A percentile compares a stretch with the other conserved stretches of the same genome.
Evolutionary conservation across 1,140 invertebrate species (phyloP).

Genomic region (Drosophila subobscura): DNA sequence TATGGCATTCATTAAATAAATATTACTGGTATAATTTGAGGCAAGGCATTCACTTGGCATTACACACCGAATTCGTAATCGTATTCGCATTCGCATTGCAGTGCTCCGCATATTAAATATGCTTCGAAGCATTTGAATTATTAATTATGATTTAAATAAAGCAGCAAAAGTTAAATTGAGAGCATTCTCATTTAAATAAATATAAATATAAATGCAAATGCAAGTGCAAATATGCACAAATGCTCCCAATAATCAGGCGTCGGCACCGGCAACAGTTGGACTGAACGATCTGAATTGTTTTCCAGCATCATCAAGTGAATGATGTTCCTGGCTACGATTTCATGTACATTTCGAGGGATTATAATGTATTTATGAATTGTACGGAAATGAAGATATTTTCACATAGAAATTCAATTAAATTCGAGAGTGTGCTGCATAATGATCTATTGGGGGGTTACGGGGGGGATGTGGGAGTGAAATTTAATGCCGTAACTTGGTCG

Average conservation of each 20-base stretch:
- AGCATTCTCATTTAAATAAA: slow-evolving; percentile 79
- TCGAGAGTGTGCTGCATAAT: slow-evolving; percentile 4
- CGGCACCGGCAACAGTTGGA: slow-evolving; percentile 11
- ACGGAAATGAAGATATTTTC: no score
- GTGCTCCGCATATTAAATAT: slow-evolving; percentile 59
- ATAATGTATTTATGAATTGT: no score
- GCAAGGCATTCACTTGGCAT: slow-evolving; percentile 57
- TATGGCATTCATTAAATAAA: slow-evolving; percentile 76
- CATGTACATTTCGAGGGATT: no score
- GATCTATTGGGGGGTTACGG: neutral
- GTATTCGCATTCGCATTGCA: neutral
- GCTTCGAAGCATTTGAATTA: slow-evolving; percentile 72
- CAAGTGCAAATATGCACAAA: slow-evolving; percentile 55
- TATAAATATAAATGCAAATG: slow-evolving; percentile 40
- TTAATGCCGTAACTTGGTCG: slow-evolving; percentile 33
- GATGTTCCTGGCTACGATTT: neutral
- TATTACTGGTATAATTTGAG: slow-evolving; percentile 64
- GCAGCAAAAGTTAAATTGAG: slow-evolving; percentile 77
- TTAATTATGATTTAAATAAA: slow-evolving; percentile 79
- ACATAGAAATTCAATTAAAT: no score
- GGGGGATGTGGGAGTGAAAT: slow-evolving; percentile 10
- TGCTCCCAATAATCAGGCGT: slow-evolving; percentile 43
- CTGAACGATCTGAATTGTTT: slow-evolving; percentile 10
- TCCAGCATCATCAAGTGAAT: neutral
- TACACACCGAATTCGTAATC: slow-evolving; percentile 39